Conservation (phyloP, 1,140 invertebrate genomes). For the Aphis gossypii region DNA sequence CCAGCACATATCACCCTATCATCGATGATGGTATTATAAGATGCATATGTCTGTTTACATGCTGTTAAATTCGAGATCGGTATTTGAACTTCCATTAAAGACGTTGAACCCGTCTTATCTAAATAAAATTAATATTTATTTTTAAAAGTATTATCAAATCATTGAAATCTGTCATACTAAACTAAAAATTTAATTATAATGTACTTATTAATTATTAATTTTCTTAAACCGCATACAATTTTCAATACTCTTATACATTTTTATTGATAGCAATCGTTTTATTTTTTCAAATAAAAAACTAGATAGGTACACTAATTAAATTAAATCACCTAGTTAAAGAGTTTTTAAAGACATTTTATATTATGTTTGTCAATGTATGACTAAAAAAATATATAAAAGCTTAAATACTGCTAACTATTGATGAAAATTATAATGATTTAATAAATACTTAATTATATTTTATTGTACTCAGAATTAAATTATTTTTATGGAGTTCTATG, state of each 20-base stretch:
- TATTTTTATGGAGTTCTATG: neutral
- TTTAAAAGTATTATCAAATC: neutral
- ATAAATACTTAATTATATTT: neutral
- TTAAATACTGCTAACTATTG: neutral
- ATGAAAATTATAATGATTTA: neutral
- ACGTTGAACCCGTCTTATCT: neutral
- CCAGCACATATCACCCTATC: slow-evolving; percentile 72
- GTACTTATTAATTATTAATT: neutral
- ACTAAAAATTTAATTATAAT: neutral
- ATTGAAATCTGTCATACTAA: neutral
- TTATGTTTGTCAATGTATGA: neutral
- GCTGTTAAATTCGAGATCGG: neutral
- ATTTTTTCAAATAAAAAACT: neutral
- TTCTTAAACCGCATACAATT: neutral
- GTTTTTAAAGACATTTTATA: too few relatives aligned
- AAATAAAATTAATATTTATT: neutral
- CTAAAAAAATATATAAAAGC: neutral
- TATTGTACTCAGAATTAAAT: neutral
- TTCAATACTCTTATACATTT: neutral
- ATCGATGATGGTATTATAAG: slow-evolving; percentile 49
- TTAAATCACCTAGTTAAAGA: too few relatives aligned
- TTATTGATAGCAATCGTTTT: neutral
- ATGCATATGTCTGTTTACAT: slow-evolving; percentile 72
- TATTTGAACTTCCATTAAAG: neutral
- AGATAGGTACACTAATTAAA: neutral